Percentiles rank a stretch among this genome's conserved stretches.
These are phyloP conservation scores for Anagyrus pseudococci DNA, from an alignment of 2,888 invertebrate species.

Conservation along the genomic window DNA sequence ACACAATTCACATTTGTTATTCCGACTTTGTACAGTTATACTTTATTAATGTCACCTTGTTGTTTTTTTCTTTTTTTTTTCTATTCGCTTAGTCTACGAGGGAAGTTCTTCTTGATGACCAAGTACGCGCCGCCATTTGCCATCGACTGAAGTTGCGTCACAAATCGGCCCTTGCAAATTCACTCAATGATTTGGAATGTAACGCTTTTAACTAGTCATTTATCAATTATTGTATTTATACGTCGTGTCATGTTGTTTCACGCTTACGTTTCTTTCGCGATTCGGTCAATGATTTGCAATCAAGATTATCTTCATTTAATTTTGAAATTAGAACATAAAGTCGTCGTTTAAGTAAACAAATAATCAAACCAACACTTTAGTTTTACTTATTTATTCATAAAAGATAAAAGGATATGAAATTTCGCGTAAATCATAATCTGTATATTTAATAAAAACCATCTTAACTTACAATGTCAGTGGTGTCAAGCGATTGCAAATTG, in stretches of 20 bases:
- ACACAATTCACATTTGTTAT: background rate
- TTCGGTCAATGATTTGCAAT: constrained; percentile 18
- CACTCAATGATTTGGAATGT: constrained; percentile 35
- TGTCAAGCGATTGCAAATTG: background rate
- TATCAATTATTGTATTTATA: constrained; percentile 32
- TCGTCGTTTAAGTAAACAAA: constrained; percentile 23
- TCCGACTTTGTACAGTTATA: background rate
- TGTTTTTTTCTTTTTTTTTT: constrained; percentile 2
- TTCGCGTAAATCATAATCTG: constrained; percentile 27
- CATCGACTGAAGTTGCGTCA: constrained; percentile 38
- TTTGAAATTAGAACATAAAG: constrained; percentile 7
- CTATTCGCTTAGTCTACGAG: constrained; percentile 46
- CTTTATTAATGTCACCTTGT: constrained; percentile 1
- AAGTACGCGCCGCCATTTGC: constrained; percentile 53
- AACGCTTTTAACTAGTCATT: constrained; percentile 45
- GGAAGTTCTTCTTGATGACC: constrained; percentile 52
- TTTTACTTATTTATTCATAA: constrained; percentile 37
- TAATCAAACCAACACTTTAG: constrained; percentile 33
- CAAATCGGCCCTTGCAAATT: constrained; percentile 6
- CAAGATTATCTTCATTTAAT: background rate
- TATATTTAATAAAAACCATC: constrained; percentile 11
- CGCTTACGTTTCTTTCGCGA: constrained; percentile 4
- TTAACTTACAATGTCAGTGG: constrained; percentile 17
- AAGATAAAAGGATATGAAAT: constrained; percentile 30
- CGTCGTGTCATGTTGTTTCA: constrained; percentile 28